Evolutionary conservation across 2,888 invertebrate species (phyloP).

Genomic region (Acanthosepion lycidas): DNA sequence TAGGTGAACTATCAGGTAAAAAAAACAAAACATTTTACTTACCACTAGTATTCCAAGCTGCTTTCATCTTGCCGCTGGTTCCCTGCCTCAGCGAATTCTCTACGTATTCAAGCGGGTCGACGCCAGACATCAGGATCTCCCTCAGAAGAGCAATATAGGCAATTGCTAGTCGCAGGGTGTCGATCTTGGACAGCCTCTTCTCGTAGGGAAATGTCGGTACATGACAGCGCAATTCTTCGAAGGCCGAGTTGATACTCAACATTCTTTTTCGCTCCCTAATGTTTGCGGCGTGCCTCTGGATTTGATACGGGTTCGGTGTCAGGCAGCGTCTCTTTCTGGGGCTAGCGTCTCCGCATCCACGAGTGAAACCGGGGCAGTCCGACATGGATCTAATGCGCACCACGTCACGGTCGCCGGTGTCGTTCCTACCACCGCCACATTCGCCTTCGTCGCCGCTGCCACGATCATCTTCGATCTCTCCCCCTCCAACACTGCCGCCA

Average conservation of each 20-base stretch:
- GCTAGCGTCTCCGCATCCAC: constrained; percentile 37
- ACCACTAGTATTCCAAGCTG: constrained; percentile 98
- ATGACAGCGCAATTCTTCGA: constrained; percentile 96
- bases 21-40: constrained; percentile 56
- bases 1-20: too few species aligned
- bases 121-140: constrained; percentile 82
- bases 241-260: constrained; percentile 94
- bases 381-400: neutral
- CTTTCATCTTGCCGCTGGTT: constrained; percentile 87
- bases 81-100: constrained; percentile 86
- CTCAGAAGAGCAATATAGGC: constrained; percentile 94
- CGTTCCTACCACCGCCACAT: neutral
- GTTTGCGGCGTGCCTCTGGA: constrained; percentile 92
- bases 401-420: neutral
- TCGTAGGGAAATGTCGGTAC: constrained; percentile 99
- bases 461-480: neutral
- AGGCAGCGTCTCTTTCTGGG: constrained; percentile 44
- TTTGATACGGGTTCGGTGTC: constrained; percentile 75
- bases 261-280: constrained; percentile 97
- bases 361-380: neutral
- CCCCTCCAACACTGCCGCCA: neutral
- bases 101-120: constrained; percentile 93
- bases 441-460: neutral
- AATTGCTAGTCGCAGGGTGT: constrained; percentile 95
- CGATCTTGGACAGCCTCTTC: constrained; percentile 97